A percentile compares a stretch with the other conserved stretches of the same genome.
Conservation (phyloP, 2,888 invertebrate species). For the Mesorhabditis belari region DNA sequence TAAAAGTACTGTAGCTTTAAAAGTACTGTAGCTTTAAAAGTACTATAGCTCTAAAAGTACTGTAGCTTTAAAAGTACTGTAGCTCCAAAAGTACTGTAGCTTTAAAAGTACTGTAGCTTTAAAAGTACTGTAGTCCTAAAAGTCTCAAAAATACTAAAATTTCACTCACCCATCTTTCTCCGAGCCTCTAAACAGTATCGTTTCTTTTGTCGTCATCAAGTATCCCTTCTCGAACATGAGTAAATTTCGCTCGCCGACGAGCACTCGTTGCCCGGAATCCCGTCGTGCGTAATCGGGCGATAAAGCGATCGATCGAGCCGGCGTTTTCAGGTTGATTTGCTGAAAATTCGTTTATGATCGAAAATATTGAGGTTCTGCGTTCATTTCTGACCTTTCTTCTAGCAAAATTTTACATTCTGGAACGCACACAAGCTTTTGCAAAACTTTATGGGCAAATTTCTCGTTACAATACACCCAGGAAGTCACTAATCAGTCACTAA, state of each 20-base stretch:
- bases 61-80: too few relatives aligned
- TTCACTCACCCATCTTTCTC: slow-evolving; percentile 51
- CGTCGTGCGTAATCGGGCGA: slow-evolving; percentile 36
- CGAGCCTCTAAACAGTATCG: slow-evolving; percentile 39
- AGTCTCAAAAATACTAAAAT: too few relatives aligned
- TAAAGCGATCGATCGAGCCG: slow-evolving; percentile 38
- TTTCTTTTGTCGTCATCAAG: slow-evolving; percentile 19
- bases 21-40: too few relatives aligned
- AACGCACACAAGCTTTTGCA: not conserved
- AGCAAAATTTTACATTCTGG: not conserved
- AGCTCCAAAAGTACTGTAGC: too few relatives aligned
- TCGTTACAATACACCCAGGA: too few relatives aligned
- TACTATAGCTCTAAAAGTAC: too few relatives aligned
- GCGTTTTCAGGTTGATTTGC: slow-evolving; percentile 23
- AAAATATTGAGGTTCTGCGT: too few relatives aligned
- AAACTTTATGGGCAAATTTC: too few relatives aligned
- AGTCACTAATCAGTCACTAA: too few relatives aligned
- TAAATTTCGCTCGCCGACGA: slow-evolving; percentile 40
- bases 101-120: too few relatives aligned
- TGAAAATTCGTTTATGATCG: slow-evolving; percentile 6
- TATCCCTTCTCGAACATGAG: slow-evolving; percentile 42
- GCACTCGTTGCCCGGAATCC: slow-evolving; percentile 28
- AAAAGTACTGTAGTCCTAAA: too few relatives aligned
- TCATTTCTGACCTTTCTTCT: not conserved
- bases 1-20: too few relatives aligned